Percentiles rank a stretch among this genome's conserved stretches.
phyloP scores from a whole-genome alignment of 2,888 invertebrate genomes.

The Diaprepes abbreviatus region DNA sequence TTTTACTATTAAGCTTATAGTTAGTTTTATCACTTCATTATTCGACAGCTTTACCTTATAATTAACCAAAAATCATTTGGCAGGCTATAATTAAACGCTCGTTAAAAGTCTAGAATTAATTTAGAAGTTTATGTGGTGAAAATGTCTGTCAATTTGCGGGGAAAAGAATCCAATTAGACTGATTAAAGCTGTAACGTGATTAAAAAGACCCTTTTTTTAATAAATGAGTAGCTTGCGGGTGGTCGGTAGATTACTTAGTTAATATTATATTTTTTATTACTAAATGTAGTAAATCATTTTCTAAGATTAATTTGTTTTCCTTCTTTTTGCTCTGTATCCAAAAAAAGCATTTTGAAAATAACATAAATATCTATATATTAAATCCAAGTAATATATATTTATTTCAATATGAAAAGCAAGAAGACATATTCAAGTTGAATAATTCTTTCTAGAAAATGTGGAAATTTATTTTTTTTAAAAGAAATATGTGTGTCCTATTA shows the following conservation, averaged over 20 bases:
- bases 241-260: neutral
- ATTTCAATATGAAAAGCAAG: too few species aligned
- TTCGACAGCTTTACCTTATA: conserved; percentile 17
- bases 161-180: conserved; percentile 35
- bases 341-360: too few species aligned
- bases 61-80: conserved; percentile 15
- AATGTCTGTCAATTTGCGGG: conserved; percentile 33
- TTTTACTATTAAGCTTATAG: neutral
- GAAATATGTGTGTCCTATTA: too few species aligned
- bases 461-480: too few species aligned
- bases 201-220: conserved; percentile 18
- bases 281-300: neutral
- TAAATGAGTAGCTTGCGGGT: conserved; percentile 1
- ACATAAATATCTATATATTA: too few species aligned
- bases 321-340: too few species aligned
- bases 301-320: too few species aligned
- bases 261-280: neutral
- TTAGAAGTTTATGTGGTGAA: conserved; percentile 31
- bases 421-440: too few species aligned
- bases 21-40: conserved; percentile 3
- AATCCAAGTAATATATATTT: too few species aligned
- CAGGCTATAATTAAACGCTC: conserved; percentile 34
- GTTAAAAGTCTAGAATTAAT: conserved; percentile 35
- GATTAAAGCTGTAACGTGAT: conserved; percentile 35
- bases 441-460: too few species aligned